Evolutionary conservation across 1,140 invertebrate species (phyloP).

Genomic region (Belonocnema kinseyi): DNA sequence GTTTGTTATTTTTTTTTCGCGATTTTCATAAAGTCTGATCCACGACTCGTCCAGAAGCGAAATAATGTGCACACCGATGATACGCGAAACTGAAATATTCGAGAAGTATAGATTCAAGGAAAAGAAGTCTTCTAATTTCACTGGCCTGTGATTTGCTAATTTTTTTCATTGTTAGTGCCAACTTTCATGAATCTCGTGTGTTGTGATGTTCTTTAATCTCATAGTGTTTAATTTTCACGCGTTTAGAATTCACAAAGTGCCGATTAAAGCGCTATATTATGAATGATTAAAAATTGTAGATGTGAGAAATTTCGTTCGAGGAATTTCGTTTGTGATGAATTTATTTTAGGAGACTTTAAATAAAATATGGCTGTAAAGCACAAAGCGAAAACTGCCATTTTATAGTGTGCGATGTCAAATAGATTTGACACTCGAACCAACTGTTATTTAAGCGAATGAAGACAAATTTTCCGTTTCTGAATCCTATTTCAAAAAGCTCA

Average conservation of each 20-base stretch:
- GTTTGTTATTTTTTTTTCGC: no score
- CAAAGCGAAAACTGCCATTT: no score
- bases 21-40: no score
- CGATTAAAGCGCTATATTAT: no score
- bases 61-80: no score
- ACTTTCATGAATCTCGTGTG: not conserved
- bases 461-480: not conserved
- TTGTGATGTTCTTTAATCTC: not conserved
- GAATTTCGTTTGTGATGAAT: not conserved
- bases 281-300: no score
- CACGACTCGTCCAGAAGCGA: no score
- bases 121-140: slow-evolving; percentile 14
- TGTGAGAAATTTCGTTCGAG: no score
- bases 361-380: not conserved
- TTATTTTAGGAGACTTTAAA: not conserved
- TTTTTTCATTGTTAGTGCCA: not conserved
- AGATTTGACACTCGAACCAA: not conserved
- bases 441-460: not conserved
- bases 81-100: slow-evolving; percentile 25
- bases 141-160: not conserved
- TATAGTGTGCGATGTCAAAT: no score
- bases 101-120: not conserved
- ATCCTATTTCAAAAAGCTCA: not conserved
- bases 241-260: no score
- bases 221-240: not conserved